Base-by-base conservation (phyloP, 2,888 invertebrate species). In the Pristionchus arcanus region DNA sequence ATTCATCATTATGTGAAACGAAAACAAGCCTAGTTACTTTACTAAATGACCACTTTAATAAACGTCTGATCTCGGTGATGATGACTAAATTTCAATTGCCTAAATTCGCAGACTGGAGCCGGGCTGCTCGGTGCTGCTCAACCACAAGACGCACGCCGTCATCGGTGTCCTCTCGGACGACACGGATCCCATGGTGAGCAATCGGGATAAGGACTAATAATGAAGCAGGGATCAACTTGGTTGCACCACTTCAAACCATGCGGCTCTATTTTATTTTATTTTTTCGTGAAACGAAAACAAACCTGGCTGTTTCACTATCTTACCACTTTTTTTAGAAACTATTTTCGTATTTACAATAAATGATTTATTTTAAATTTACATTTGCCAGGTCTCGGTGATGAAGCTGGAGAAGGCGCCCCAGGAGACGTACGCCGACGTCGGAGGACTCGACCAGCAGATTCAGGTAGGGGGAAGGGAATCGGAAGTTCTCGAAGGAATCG, bases 91-190 rank as follows among this genome's bases (percentile, higher is more conserved):
- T n/a, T n/a, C n/a, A n/a, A n/a, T n/a, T n/a, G n/a, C n/a, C n/a
- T n/a, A n/a, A n/a, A n/a, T 25, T 96, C 28, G 1, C 77, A 86
- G 85, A 66, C 91, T 99, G 90, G 99, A 99, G 96, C 99, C 99
- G 42, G 99, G 99, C 11, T 99, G 99, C 96, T 98, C 99, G 2
- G 99, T 99, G 4, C 96, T 99, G 15, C 96, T 99, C 15, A 99
- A 99, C 96, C 99, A 99, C 95, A 99, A 99, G 97, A 98, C 98
- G 1, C 98, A 99, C 96, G 93, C 98, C 84, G 98, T 99, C n/a
- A 98, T 99, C 55, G 99, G 99, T 89, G 98, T 99, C 0, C 96
- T 99, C n/a, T 97, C 98, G 42, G 99, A 99, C 96, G 99, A 99
- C 95, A 99, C 98, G 21, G 99, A 99, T 96, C 99, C 99, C 9